Base-by-base conservation (phyloP, 2,113 vertebrate genomes). In the Vombatus ursinus region DNA sequence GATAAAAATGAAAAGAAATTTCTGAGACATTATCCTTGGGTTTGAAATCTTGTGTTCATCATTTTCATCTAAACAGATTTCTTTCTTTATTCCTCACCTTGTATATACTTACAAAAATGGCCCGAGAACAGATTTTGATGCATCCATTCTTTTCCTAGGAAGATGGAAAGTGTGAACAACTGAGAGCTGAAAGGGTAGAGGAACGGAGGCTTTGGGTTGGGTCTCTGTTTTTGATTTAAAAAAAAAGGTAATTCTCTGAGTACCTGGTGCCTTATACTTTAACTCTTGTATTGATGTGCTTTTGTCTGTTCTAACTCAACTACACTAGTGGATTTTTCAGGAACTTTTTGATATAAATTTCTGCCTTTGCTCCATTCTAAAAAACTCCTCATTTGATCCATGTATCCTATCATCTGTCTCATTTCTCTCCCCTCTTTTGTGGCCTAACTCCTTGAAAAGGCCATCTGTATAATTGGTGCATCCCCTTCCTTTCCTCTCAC, bases 21-120 rank as follows among this genome's bases (percentile, higher is more conserved):
- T 37, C 61, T 28, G 8, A 94, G 50, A 92, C 52, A 51, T 94
- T 93, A 92, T 91, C 94, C 90, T 93, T 94, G n/a, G 9, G 95
- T 93, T 96, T 93, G 26, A 97, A 96, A 94, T 93, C 37, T 50
- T 31, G 49, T 90, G 37, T 89, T 95, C 93, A 90, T 96, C 57
- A 90, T 31, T 95, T 93, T 77, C 95, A 95, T 94, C 92, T 92
- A 96, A 57, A 96, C 51, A 96, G 94, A 95, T 91, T 51, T 95
- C 89, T 91, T 51, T 95, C 89, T 52, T 53, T 95, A 44, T 95
- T n/a, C 92, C 50, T 96, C 37, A 50, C 19, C 89, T 93, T 50
- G 23, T 94, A 51, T 93, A n/a, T 54, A 90, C 90, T 91, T 95
- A 24, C 92, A 90, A 95, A 47, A 93, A 93, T 92, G 93, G 92